Conservation (phyloP, 2,888 invertebrate species). For the Aleiodes alternator region DNA sequence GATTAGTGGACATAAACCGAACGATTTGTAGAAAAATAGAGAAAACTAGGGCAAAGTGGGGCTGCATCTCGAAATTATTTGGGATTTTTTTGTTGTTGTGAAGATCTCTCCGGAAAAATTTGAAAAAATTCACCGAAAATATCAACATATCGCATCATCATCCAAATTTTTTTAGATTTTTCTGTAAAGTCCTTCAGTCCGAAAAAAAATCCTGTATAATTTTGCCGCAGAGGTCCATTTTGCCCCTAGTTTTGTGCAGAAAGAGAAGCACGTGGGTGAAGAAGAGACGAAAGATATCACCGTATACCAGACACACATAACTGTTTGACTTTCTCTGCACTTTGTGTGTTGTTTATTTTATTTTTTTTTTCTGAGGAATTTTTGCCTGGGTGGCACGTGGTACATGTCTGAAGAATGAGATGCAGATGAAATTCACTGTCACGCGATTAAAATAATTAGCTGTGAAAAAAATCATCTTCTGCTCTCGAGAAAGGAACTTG, state of each 20-base stretch:
- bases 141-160: no score
- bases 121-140: no score
- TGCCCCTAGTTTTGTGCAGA: conserved; percentile 12
- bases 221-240: not conserved
- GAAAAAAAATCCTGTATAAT: no score
- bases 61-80: no score
- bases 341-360: not conserved
- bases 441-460: conserved; percentile 28
- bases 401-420: conserved; percentile 18
- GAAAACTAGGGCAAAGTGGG: no score
- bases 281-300: conserved; percentile 46
- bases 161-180: no score
- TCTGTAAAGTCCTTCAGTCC: no score
- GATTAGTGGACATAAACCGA: conserved; percentile 45
- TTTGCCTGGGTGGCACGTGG: conserved; percentile 30
- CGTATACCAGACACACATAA: not conserved
- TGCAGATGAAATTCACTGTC: conserved; percentile 30
- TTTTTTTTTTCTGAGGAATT: conserved; percentile 6
- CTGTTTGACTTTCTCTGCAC: conserved; percentile 27
- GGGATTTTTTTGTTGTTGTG: no score
- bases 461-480: no score
- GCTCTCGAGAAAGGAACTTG: no score
- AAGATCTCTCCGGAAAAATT: no score
- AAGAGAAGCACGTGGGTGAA: conserved; percentile 48
- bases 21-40: conserved; percentile 11